Conservation (phyloP, 1,140 invertebrate genomes). For the Mercenaria mercenaria region DNA sequence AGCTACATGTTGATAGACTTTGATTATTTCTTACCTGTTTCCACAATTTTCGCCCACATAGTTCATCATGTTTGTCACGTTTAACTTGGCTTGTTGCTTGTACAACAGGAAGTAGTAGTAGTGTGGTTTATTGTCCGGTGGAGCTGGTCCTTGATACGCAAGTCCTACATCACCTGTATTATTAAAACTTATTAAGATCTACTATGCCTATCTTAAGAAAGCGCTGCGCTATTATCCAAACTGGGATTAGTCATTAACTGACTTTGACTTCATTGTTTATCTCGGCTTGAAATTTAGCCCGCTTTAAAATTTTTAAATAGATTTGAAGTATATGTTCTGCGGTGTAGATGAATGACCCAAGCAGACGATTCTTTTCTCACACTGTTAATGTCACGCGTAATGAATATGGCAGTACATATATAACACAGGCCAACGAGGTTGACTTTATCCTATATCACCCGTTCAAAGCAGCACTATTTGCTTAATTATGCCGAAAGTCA, state of each 20-base stretch:
- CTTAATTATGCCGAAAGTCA: too few relatives aligned
- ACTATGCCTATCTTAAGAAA: neutral
- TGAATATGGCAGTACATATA: too few relatives aligned
- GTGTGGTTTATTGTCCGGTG: constrained; percentile 68
- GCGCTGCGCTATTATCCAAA: neutral
- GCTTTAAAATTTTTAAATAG: neutral
- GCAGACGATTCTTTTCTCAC: too few relatives aligned
- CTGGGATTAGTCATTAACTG: too few relatives aligned
- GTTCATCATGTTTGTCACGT: constrained; percentile 47
- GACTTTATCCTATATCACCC: too few relatives aligned
- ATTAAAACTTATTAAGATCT: neutral
- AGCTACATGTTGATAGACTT: too few relatives aligned
- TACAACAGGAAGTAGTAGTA: constrained; percentile 73
- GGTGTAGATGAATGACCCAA: too few relatives aligned
- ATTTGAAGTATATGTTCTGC: too few relatives aligned
- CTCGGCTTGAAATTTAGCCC: neutral
- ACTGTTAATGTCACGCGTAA: too few relatives aligned
- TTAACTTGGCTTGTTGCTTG: constrained; percentile 48
- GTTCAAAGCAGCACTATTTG: too few relatives aligned
- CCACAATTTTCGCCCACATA: constrained; percentile 49
- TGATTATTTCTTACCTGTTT: neutral
- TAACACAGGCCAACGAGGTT: too few relatives aligned
- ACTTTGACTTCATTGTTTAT: too few relatives aligned
- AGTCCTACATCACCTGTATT: constrained; percentile 53
- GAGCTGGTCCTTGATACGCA: constrained; percentile 68